Percentiles rank a stretch among this genome's conserved stretches.
These are phyloP conservation scores for Crambe crambe DNA, from an alignment of 37 sponge, comb jelly and placozoan genomes.

Conservation along the genomic window DNA sequence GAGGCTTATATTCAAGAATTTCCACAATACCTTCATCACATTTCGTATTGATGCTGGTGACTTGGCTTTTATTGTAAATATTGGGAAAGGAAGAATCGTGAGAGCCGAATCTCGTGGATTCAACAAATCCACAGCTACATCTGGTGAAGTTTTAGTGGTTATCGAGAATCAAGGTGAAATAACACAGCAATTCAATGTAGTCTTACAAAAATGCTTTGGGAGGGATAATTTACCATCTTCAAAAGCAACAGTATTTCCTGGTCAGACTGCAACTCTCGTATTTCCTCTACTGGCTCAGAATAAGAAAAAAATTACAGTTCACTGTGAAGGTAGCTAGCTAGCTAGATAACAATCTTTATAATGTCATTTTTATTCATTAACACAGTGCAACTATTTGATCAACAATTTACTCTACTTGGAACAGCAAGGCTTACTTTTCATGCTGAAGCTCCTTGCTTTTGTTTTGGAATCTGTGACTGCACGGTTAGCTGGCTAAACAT, in stretches of 20 bases:
- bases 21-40: conserved; percentile 77
- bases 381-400: conserved; percentile 75
- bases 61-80: conserved; percentile 62
- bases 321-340: conserved; percentile 60
- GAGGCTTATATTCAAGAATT: conserved; percentile 37
- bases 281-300: conserved; percentile 45
- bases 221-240: conserved; percentile 21
- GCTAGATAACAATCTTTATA: background rate
- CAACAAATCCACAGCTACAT: conserved; percentile 4
- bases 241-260: conserved; percentile 46
- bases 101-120: conserved; percentile 43
- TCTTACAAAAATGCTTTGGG: conserved; percentile 49
- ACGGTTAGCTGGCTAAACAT: conserved; percentile 38
- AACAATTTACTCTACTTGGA: conserved; percentile 57
- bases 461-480: conserved; percentile 83
- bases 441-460: conserved; percentile 70
- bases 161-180: conserved; percentile 78
- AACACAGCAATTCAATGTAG: conserved; percentile 52
- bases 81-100: conserved; percentile 67
- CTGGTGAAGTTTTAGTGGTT: conserved; percentile 38
- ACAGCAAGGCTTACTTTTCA: conserved; percentile 58
- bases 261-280: conserved; percentile 15
- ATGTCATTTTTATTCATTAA: background rate
- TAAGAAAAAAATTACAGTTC: conserved; percentile 6
- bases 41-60: conserved; percentile 72